Evolutionary conservation across 2,797 vertebrate genomes (phyloP).

Genomic region (Phalloptychus januarius): DNA sequence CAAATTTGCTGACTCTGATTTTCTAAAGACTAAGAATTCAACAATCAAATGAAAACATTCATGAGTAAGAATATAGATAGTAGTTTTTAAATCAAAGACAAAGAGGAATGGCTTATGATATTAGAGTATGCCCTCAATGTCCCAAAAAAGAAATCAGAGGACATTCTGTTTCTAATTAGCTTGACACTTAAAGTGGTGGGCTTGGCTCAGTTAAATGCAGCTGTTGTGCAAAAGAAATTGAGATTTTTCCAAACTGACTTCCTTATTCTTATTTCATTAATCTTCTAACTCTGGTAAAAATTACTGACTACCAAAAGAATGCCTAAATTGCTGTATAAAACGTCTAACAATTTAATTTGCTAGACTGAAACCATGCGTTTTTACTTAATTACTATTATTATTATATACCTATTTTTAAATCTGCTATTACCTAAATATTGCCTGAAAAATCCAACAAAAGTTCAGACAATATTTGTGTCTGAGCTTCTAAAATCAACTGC

Average conservation of each 20-base stretch:
- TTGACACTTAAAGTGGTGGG: not conserved
- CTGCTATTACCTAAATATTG: not conserved
- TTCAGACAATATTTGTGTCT: not conserved
- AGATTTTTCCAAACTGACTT: not conserved
- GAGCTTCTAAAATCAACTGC: not conserved
- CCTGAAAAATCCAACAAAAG: not conserved
- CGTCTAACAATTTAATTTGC: not conserved
- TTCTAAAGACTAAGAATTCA: not conserved
- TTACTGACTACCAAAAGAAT: not conserved
- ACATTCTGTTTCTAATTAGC: not conserved
- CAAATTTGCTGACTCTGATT: no score
- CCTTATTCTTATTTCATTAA: not conserved
- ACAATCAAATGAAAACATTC: not conserved
- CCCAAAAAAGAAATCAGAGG: not conserved
- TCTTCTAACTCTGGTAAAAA: not conserved
- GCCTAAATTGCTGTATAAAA: not conserved
- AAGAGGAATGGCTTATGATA: not conserved
- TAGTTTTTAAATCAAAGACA: not conserved
- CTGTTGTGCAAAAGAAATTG: not conserved
- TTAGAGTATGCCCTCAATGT: not conserved
- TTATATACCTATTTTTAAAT: no score
- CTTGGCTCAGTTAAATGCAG: not conserved
- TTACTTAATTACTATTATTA: not conserved
- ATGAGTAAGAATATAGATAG: not conserved
- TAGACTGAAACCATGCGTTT: not conserved